Evolutionary conservation across 2,797 vertebrate species (phyloP).

Genomic region (Mycteria americana): DNA sequence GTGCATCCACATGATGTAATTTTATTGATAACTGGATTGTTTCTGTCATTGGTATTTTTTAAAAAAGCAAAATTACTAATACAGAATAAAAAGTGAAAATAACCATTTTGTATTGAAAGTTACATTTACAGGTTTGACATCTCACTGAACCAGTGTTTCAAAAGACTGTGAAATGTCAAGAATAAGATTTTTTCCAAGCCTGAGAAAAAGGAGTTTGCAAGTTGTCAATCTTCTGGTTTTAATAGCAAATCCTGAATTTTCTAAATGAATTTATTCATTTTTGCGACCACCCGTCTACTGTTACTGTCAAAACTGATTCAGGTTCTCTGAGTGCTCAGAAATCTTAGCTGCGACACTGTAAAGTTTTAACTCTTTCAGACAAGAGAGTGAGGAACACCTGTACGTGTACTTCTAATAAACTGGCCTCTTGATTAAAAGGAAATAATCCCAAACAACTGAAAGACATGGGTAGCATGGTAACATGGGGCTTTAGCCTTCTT

Average conservation of each 20-base stretch:
- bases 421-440: not conserved
- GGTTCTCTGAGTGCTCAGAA: not conserved
- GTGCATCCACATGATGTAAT: not conserved
- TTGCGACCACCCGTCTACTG: not conserved
- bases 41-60: not conserved
- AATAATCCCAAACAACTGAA: not conserved
- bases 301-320: not conserved
- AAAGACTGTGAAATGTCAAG: not conserved
- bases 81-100: not conserved
- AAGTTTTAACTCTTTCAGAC: not conserved
- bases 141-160: not conserved
- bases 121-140: not conserved
- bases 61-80: not conserved
- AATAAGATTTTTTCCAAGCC: not conserved
- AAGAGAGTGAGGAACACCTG: not conserved
- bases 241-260: not conserved
- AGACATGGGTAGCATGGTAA: not conserved
- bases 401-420: not conserved
- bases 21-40: not conserved
- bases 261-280: not conserved
- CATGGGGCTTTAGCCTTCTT: not conserved
- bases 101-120: not conserved
- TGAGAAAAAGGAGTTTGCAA: not conserved
- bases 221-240: conserved; percentile 2
- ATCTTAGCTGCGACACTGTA: not conserved